Evolutionary conservation across 1,140 invertebrate genomes (phyloP), one percentile per base, ranked within the genome.

Genomic region (Zaprionus nigranus): DNA sequence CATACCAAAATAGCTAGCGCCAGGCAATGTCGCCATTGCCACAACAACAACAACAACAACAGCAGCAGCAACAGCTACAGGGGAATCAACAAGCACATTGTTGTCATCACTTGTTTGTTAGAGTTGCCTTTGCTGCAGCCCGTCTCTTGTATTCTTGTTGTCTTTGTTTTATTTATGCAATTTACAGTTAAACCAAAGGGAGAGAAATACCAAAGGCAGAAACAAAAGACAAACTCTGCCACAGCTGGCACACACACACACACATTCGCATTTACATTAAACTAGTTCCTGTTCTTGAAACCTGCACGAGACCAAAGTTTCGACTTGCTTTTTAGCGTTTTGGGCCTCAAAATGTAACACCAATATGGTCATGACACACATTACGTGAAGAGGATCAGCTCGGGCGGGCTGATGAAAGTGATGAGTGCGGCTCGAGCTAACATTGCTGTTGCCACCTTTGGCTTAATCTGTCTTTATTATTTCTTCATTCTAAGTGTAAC

Each of bases 1-100:
- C 84, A 88, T 88, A 84, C 84, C 81, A 83, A 88, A 90, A 81
- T 79, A 81, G 78, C 75, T 53, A 88, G 85, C 85, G 84, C 85
- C 85, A 81, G 81, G 78, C 76, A 75, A 66, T 90, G 85, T 88
- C 84, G 83, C 83, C 83, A 79, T n/a, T 62, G 75, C 36, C 54
- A 65, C 54, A 81, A 58, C 65, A 65, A 75, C 73, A 81, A 57
- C 58, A 81, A 65, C 54, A 81, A 58, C 65, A 65, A 75, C 73
- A 81, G 54, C 58, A 81, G 26, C 60, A 69, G 59, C 72, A 43
- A 43, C 66, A 69, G 49, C 43, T 49, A 53, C 40, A 64, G 36
- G 36, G 51, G 70, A 51, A 68, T 70, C 78, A 72, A 63, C 75
- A 76, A 49, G 49, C 68, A 76, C 78, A 84, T 81, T 88, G 76